Conservation (phyloP, 2,113 vertebrate genomes). For the Jacana jacana region DNA sequence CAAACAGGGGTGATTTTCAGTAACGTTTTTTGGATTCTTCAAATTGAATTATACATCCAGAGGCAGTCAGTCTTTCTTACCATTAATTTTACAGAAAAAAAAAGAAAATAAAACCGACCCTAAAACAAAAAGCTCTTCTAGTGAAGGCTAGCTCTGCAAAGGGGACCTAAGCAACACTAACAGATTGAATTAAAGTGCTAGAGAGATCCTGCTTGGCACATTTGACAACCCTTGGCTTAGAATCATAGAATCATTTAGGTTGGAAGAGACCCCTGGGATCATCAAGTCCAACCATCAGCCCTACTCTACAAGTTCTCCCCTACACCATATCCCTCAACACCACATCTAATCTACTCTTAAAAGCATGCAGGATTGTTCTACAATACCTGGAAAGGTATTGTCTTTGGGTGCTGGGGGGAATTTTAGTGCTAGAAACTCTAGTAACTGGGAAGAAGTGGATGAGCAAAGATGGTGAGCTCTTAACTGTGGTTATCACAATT, state of each 20-base stretch:
- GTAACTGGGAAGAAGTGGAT: not conserved
- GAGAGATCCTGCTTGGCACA: not conserved
- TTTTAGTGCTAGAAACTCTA: not conserved
- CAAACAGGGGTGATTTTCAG: conserved; percentile 42
- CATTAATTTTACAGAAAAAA: conserved; percentile 12
- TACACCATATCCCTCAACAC: too few relatives aligned
- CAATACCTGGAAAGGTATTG: not conserved
- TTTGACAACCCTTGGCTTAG: not conserved
- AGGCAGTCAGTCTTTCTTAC: conserved; percentile 25
- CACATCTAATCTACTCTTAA: too few relatives aligned
- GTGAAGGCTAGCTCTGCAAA: not conserved
- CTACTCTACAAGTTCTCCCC: too few relatives aligned
- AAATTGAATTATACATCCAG: conserved; percentile 39
- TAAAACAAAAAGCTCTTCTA: not conserved
- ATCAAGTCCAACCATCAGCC: too few relatives aligned
- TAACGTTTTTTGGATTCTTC: conserved; percentile 38
- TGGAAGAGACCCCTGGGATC: too few relatives aligned
- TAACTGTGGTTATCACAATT: not conserved
- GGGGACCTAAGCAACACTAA: not conserved
- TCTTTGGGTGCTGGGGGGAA: not conserved
- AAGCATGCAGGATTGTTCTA: not conserved
- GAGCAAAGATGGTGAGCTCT: not conserved
- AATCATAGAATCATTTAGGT: too few relatives aligned
- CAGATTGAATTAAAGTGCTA: not conserved
- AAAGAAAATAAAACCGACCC: too few relatives aligned